Conservation (phyloP, 2,113 vertebrate genomes). For the Siniperca chuatsi region DNA sequence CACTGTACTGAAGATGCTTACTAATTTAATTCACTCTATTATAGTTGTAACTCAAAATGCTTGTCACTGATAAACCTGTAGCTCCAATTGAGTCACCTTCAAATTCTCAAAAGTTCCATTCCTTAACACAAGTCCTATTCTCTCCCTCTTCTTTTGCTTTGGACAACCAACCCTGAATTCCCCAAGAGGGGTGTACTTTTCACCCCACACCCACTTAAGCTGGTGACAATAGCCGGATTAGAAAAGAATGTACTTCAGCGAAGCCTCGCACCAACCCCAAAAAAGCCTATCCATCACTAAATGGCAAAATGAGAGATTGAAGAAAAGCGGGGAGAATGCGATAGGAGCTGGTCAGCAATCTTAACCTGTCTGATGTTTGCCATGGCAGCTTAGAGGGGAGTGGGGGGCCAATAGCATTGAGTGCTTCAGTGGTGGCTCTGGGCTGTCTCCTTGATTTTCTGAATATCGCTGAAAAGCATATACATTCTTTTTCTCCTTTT, state of each 20-base stretch:
- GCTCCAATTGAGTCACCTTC: slow-evolving; percentile 88
- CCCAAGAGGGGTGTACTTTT: slow-evolving; percentile 92
- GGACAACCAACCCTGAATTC: slow-evolving; percentile 82
- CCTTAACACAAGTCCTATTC: slow-evolving; percentile 85
- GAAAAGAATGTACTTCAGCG: slow-evolving; percentile 95
- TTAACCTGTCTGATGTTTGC: slow-evolving; percentile 94
- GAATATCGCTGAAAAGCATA: slow-evolving; percentile 86
- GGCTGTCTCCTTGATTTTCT: slow-evolving; percentile 93
- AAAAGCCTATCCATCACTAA: slow-evolving; percentile 82
- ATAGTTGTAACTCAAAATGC: slow-evolving; percentile 40
- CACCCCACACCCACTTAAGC: slow-evolving; percentile 98
- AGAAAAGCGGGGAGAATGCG: slow-evolving; percentile 94
- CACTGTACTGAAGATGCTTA: not conserved
- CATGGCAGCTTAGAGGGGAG: slow-evolving; percentile 86
- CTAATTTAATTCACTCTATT: slow-evolving; percentile 50
- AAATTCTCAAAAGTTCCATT: slow-evolving; percentile 87
- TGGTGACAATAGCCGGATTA: slow-evolving; percentile 98
- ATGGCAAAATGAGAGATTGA: slow-evolving; percentile 89
- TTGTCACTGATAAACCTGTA: slow-evolving; percentile 81
- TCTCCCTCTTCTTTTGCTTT: slow-evolving; percentile 87
- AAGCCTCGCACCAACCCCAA: slow-evolving; percentile 88
- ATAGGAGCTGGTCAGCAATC: slow-evolving; percentile 92
- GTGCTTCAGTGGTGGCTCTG: slow-evolving; percentile 81
- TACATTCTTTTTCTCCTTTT: slow-evolving; percentile 72
- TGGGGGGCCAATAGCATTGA: slow-evolving; percentile 82